phyloP scores from a whole-genome alignment of 2,797 vertebrate species.

The Rallus crepitans region DNA sequence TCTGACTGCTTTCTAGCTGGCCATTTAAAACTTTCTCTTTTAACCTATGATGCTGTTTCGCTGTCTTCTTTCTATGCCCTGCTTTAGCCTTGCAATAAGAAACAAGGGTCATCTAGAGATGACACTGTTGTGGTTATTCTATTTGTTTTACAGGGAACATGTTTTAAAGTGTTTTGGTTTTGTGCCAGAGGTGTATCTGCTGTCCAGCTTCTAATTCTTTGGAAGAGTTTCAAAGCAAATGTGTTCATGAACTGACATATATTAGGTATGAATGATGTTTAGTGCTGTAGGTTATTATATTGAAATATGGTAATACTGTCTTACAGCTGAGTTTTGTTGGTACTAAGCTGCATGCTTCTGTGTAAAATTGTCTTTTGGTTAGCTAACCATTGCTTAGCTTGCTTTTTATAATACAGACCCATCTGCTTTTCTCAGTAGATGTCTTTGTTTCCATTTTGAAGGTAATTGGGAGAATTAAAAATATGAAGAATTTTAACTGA shows the following conservation, averaged over 20 bases:
- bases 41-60: neutral
- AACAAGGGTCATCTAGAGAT: neutral
- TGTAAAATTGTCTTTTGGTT: neutral
- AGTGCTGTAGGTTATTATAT: neutral
- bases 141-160: neutral
- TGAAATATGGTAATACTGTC: neutral
- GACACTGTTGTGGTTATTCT: neutral
- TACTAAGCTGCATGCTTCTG: neutral
- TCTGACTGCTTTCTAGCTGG: neutral
- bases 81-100: neutral
- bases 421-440: neutral
- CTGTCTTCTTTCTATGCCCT: neutral
- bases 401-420: neutral
- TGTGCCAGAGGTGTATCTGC: slow-evolving; percentile 12
- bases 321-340: neutral
- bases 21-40: neutral
- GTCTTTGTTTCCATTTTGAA: neutral
- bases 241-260: neutral
- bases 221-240: slow-evolving; percentile 30
- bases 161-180: slow-evolving; percentile 35
- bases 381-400: neutral
- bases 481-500: neutral
- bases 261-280: neutral
- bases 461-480: neutral
- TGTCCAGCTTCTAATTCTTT: neutral